These are phyloP conservation scores for Spodoptera picta DNA, from an alignment of 2,888 invertebrate genomes.

Conservation along the genomic window DNA sequence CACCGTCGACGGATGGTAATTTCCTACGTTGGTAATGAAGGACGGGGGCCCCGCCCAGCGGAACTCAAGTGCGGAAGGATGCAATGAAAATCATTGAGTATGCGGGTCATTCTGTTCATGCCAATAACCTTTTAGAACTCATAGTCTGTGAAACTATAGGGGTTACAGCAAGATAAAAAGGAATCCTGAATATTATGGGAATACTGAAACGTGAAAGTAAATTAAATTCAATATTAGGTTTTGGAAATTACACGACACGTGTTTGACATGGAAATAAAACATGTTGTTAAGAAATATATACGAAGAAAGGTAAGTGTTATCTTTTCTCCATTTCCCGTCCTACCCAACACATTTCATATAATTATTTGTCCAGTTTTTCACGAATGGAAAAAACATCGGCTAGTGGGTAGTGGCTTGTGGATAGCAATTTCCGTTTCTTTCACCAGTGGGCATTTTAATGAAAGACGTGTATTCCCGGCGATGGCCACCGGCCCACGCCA, in stretches of 20 bases:
- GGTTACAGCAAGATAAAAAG: background rate
- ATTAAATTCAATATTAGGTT: no score
- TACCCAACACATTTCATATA: conserved; percentile 9
- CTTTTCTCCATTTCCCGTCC: conserved; percentile 2
- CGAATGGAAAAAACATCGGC: conserved; percentile 34
- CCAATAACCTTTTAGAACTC: conserved; percentile 25
- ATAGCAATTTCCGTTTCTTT: conserved; percentile 56
- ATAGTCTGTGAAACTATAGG: conserved; percentile 4
- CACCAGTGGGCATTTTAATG: conserved; percentile 43
- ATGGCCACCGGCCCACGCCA: conserved; percentile 6
- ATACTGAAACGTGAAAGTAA: no score
- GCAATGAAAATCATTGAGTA: conserved; percentile 49
- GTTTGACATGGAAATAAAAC: no score
- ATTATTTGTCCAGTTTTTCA: conserved; percentile 34
- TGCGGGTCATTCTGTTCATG: conserved; percentile 39
- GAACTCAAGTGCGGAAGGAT: conserved; percentile 53
- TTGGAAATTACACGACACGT: no score
- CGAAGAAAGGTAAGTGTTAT: background rate
- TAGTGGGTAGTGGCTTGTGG: conserved; percentile 33
- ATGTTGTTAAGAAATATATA: no score
- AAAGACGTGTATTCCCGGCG: conserved; percentile 42
- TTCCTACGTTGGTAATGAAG: conserved; percentile 67
- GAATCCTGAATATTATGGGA: no score
- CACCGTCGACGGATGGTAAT: conserved; percentile 67
- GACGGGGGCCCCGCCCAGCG: conserved; percentile 60